Evolutionary conservation across 2,888 invertebrate genomes (phyloP), one percentile per base, ranked within the genome.

Genomic region (Andricus quercusramuli): DNA sequence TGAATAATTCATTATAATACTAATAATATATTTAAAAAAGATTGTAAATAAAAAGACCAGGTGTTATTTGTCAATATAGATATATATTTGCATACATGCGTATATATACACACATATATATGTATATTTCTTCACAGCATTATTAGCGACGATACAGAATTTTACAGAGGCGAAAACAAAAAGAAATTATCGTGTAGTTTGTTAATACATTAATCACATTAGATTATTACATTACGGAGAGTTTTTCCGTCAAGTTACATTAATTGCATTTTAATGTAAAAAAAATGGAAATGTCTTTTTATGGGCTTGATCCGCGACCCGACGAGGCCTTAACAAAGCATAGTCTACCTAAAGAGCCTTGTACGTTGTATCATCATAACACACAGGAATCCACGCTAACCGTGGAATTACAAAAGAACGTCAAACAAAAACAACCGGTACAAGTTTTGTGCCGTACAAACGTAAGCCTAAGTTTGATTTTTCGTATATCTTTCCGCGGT

Each of bases 161-260:
- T 90, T 89, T 88, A 89, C 89, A 90, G 83, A 87, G 86, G 86
- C 85, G 82, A 84, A 86, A 85, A 82, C 85, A 85, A 86, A 87
- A 82, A 82, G 83, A 86, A 85, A 81, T 86, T 87, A 86, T 88
- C 80, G 84, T 87, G 85, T 89, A 88, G 85, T 86, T 88, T 86
- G 89, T 92, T 92, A 91, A 91, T 91, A 90, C 88, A 91, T 91
- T 91, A 90, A 90, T 90, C 84, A 89, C 88, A 89, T 88, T 89
- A 90, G 82, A 85, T 87, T 87, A 87, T 85, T 85, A 85, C 85
- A 84, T 70, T 82, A 84, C 77, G 80, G 80, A 82, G 68, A 78
- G 64, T 25, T 25, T 78, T 77, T 84, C 83, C 80, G 78, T 82
- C 77, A 78, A 83, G 82, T 83, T 82, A 83, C 83, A 84, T 84